A percentile compares a stretch with the other conserved stretches of the same genome.
Evolutionary conservation across 1,140 invertebrate species (phyloP).

Genomic region (Bombus balteatus): DNA sequence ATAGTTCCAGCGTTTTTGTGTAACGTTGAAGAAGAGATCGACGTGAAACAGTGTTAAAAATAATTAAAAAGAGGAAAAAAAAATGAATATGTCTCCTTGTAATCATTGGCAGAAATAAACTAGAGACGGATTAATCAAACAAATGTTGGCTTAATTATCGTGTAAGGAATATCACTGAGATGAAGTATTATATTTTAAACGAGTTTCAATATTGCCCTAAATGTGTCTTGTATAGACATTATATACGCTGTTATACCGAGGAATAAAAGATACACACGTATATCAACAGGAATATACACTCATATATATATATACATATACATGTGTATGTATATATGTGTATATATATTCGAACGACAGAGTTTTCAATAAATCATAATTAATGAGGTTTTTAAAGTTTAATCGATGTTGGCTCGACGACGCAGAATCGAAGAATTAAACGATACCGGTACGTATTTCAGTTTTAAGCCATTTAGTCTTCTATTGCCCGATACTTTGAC

Average conservation of each 20-base stretch:
- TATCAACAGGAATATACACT: neutral
- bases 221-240: slow-evolving; percentile 38
- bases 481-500: neutral
- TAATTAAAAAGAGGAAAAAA: too few relatives aligned
- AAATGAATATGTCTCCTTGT: neutral
- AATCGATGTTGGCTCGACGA: slow-evolving; percentile 9
- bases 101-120: neutral
- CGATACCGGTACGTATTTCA: neutral
- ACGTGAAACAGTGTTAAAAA: neutral
- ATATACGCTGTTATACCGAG: slow-evolving; percentile 2
- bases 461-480: neutral
- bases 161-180: slow-evolving; percentile 1
- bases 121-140: neutral
- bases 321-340: neutral
- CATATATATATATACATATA: neutral
- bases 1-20: neutral
- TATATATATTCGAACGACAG: slow-evolving; percentile 8
- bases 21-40: neutral
- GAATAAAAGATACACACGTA: neutral
- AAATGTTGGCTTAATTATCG: slow-evolving; percentile 39
- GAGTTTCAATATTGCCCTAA: slow-evolving; percentile 33
- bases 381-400: slow-evolving; percentile 21
- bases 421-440: neutral
- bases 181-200: slow-evolving; percentile 28
- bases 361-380: slow-evolving; percentile 27